Conservation (phyloP, 2,888 invertebrate species). For the Unio pictorum region DNA sequence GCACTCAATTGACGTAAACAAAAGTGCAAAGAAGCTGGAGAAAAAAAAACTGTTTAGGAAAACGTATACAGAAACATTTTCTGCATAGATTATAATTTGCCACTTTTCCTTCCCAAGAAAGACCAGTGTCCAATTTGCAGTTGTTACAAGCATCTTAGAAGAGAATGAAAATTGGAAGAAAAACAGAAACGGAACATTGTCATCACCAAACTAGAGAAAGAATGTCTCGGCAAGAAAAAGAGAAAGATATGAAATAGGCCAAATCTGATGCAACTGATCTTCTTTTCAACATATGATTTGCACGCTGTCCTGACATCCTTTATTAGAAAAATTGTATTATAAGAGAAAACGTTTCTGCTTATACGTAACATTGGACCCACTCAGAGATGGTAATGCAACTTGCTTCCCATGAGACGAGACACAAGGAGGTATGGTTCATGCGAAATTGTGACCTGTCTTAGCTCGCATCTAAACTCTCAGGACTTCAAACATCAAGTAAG, state of each 20-base stretch:
- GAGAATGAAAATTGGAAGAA: background rate
- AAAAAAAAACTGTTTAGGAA: background rate
- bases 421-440: constrained; percentile 15
- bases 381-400: constrained; percentile 11
- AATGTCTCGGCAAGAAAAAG: constrained; percentile 9
- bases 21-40: background rate
- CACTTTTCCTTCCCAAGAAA: constrained; percentile 9
- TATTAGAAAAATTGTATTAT: constrained; percentile 23
- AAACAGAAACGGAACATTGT: constrained; percentile 5
- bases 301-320: constrained; percentile 13
- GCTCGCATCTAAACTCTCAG: constrained; percentile 4
- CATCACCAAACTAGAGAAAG: constrained; percentile 11
- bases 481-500: no score
- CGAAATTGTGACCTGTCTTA: constrained; percentile 13
- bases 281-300: constrained; percentile 15
- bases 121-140: constrained; percentile 15
- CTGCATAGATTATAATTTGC: constrained; percentile 9
- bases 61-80: constrained; percentile 9
- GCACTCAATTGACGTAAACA: constrained; percentile 5
- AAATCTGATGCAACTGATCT: constrained; percentile 4
- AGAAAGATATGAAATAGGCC: constrained; percentile 3
- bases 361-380: constrained; percentile 16
- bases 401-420: constrained; percentile 18
- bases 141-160: constrained; percentile 1
- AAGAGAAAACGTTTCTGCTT: constrained; percentile 16